Percentiles rank a stretch among this genome's conserved stretches.
phyloP scores from a whole-genome alignment of 30 jellyfish, hydroid and myxozoan genomes.

The Turritopsis dohrnii region DNA sequence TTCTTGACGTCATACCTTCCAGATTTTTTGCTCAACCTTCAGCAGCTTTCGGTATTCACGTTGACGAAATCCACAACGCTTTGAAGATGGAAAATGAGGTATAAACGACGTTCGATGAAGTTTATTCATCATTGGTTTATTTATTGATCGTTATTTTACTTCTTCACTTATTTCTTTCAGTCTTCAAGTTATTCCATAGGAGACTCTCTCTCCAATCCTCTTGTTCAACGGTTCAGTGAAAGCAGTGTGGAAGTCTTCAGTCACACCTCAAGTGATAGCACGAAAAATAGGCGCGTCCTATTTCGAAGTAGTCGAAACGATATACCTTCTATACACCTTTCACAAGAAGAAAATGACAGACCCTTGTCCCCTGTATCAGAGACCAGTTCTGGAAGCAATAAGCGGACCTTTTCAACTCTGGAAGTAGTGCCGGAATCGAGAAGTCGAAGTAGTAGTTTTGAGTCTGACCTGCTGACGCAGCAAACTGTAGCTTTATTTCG shows the following conservation, averaged over 20 bases:
- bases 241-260: constrained; percentile 29
- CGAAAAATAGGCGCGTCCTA: constrained; percentile 13
- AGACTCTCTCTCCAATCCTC: constrained; percentile 16
- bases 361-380: constrained; percentile 20
- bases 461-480: not conserved
- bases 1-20: constrained; percentile 8
- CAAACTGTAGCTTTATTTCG: not conserved
- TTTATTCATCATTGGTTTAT: not conserved
- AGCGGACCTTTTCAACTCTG: constrained; percentile 2
- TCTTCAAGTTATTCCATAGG: not conserved
- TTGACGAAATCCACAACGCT: constrained; percentile 11
- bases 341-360: constrained; percentile 33
- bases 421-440: constrained; percentile 35
- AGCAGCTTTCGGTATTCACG: constrained; percentile 16
- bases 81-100: not conserved
- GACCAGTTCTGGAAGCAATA: constrained; percentile 27
- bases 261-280: constrained; percentile 15
- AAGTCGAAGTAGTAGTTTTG: constrained; percentile 15
- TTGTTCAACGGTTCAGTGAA: constrained; percentile 39
- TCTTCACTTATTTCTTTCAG: not conserved
- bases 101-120: not conserved
- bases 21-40: constrained; percentile 16
- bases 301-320: constrained; percentile 23
- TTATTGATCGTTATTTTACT: not conserved
- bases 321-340: constrained; percentile 33